Evolutionary conservation across 2,797 vertebrate genomes (phyloP), one percentile per base, ranked within the genome.

Genomic region (Tokudaia tokunoshimensis): DNA sequence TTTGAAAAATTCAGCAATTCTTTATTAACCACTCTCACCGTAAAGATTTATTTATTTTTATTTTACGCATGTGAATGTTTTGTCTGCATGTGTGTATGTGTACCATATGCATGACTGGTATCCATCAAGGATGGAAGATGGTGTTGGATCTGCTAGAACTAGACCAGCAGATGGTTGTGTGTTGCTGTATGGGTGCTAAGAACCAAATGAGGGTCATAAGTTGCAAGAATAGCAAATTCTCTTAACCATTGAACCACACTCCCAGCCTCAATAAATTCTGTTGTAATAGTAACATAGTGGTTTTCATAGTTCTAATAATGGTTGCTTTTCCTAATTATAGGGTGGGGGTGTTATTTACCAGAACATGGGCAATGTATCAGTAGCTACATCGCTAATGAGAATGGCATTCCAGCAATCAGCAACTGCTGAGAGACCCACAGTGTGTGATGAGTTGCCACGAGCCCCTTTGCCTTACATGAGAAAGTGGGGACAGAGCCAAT

Each of bases 1-100:
- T 22, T n/a, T 47, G 29, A 41, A 87, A 91, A 92, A 87, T n/a
- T 82, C 63, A 92, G n/a, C 76, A 94, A 61, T 1, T 78, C 55
- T 90, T 85, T 92, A 76, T 83, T 78, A 79, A 79, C 24, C 29
- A 74, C 70, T 91, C 12, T 89, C 74, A 57, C 29, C 41, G 29
- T 41, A 19, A 55, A 59, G 4, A 2, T 85, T 34, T 85, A 19
- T 26, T 81, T 59, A 31, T 67, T 65, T 50, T 84, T 50, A 84
- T 65, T 65, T 85, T 50, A 84, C 10, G 2, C 29, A 34, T 34
- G 12, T 50, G 29, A 85, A 34, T 84, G 82, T 24, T 65, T n/a
- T 65, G 44, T 85, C 29, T 85, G 61, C 29, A 50, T 34, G 41
- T 67, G 22, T 82, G 44, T 13, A 31, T 34, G 6, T 67, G 29